These are phyloP conservation scores for Lacerta bilineata DNA, from an alignment of 2,797 vertebrate species.

Conservation along the genomic window DNA sequence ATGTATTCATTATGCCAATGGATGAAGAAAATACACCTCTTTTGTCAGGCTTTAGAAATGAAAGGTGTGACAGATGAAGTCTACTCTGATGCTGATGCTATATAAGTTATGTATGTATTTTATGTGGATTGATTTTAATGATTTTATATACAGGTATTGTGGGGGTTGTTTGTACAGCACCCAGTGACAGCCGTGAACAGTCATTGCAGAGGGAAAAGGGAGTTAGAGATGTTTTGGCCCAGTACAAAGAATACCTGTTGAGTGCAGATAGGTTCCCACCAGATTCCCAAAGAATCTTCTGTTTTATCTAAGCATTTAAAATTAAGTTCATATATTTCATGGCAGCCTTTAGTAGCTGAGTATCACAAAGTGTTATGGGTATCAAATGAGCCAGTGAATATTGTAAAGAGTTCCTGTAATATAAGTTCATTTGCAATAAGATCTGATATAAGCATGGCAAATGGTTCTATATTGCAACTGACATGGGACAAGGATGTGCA, in stretches of 20 bases:
- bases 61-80: too few species aligned
- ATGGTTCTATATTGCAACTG: background rate
- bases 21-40: too few species aligned
- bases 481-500: background rate
- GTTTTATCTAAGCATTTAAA: background rate
- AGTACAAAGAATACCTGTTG: background rate
- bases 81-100: too few species aligned
- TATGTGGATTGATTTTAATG: too few species aligned
- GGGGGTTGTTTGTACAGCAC: too few species aligned
- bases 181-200: too few species aligned
- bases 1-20: too few species aligned
- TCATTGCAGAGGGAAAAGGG: background rate
- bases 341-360: background rate
- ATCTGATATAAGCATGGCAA: background rate
- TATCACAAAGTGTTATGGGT: background rate
- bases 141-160: too few species aligned
- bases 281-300: background rate
- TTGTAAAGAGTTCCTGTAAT: background rate
- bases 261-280: background rate
- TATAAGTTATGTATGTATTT: too few species aligned
- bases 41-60: too few species aligned
- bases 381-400: background rate
- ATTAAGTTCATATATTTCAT: constrained; percentile 1
- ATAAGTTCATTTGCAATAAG: background rate
- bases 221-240: background rate